These are phyloP conservation scores for Addax nasomaculatus DNA, from an alignment of 2,113 vertebrate species.

Conservation along the genomic window DNA sequence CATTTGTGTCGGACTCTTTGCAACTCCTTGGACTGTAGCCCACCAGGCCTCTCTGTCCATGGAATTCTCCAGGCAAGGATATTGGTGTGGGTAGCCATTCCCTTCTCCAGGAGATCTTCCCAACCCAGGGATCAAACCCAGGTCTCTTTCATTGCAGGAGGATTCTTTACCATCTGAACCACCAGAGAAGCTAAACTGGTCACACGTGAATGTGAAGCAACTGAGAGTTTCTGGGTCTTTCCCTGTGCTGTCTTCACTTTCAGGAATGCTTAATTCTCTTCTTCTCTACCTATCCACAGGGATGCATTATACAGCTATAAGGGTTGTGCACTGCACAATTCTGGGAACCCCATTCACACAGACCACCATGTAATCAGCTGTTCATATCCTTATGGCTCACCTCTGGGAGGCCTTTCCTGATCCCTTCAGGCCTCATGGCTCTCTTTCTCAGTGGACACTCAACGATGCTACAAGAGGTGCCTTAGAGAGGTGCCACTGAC, in stretches of 20 bases:
- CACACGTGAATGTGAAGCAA: not conserved
- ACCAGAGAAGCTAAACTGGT: not conserved
- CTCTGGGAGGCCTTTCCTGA: not conserved
- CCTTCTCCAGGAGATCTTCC: not conserved
- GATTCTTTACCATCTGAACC: not conserved
- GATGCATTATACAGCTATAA: not conserved
- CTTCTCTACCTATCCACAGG: not conserved
- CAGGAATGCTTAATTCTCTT: not conserved
- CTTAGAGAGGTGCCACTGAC: not conserved
- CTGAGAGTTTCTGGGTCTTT: not conserved
- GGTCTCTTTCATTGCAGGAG: not conserved
- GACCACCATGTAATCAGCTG: not conserved
- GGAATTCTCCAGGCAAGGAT: not conserved
- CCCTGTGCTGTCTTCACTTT: not conserved
- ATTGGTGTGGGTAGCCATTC: not conserved
- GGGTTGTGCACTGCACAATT: not conserved
- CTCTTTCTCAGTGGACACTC: not conserved
- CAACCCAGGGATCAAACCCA: not conserved
- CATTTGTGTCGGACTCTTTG: not conserved
- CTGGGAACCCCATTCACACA: not conserved
- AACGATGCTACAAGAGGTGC: no score
- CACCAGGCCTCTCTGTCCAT: not conserved
- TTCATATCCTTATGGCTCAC: not conserved
- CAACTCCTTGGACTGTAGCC: not conserved
- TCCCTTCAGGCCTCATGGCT: not conserved